A percentile compares a stretch with the other conserved stretches of the same genome.
Conservation (phyloP, 2,797 vertebrate species). For the Brotogeris chrysoptera region DNA sequence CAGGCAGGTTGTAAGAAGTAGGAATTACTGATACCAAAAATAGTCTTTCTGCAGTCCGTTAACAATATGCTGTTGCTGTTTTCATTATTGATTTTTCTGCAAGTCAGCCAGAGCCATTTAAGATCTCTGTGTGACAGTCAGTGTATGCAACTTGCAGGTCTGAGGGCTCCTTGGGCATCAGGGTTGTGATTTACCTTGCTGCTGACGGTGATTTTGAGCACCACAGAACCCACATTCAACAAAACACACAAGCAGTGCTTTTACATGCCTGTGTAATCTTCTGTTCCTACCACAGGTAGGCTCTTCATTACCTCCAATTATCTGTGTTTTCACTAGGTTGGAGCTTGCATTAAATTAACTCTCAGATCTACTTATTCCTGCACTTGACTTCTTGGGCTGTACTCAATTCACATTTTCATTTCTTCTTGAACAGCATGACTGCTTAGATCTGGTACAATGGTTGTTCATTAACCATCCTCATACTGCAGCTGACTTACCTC, state of each 20-base stretch:
- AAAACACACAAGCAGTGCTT: background rate
- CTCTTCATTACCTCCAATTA: background rate
- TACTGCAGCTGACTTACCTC: background rate
- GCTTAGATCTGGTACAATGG: background rate
- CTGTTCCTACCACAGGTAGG: background rate
- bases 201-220: fast-evolving
- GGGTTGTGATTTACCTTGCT: background rate
- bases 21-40: background rate
- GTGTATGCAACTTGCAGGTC: background rate
- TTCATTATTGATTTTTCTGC: background rate
- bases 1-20: background rate
- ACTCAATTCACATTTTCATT: background rate
- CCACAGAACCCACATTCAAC: background rate
- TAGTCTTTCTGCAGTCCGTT: background rate
- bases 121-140: background rate
- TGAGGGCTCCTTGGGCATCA: background rate
- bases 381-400: background rate
- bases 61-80: background rate
- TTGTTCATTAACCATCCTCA: background rate
- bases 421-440: background rate
- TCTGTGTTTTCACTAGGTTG: background rate
- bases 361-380: background rate
- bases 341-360: background rate
- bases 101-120: background rate
- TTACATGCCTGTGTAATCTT: background rate